Evolutionary conservation across 2,797 vertebrate genomes (phyloP).

Genomic region (Brachyrhaphis roseni): DNA sequence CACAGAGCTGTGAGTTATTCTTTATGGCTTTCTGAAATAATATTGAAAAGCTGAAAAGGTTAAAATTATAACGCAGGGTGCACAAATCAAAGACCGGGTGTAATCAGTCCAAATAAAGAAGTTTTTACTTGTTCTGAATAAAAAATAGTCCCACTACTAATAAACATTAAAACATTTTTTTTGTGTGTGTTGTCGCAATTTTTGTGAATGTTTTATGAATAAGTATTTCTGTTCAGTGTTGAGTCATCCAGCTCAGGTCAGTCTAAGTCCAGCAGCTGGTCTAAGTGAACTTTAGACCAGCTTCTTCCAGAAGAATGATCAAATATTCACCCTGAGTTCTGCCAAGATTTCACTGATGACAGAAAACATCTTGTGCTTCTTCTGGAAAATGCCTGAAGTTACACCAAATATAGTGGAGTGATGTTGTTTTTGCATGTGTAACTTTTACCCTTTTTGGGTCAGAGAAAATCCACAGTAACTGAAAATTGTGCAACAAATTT

Average conservation of each 20-base stretch:
- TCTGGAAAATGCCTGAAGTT: not conserved
- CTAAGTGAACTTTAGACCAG: too few species aligned
- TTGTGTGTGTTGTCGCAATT: not conserved
- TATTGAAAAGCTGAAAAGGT: not conserved
- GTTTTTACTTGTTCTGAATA: not conserved
- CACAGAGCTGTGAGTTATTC: conserved; percentile 10
- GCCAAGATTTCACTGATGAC: not conserved
- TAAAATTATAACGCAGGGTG: not conserved
- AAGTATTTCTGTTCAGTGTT: not conserved
- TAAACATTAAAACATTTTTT: not conserved
- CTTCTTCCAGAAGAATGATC: not conserved
- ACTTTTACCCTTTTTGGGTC: not conserved
- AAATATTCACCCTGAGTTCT: not conserved
- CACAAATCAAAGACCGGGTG: not conserved
- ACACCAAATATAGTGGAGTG: not conserved
- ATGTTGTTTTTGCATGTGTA: not conserved
- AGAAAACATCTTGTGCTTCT: not conserved
- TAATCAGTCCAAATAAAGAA: not conserved
- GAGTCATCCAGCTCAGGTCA: not conserved
- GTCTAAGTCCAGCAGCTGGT: not conserved
- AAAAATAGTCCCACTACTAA: not conserved
- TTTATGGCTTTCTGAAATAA: not conserved
- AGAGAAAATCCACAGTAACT: not conserved
- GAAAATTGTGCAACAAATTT: not conserved
- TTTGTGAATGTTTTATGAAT: not conserved